Evolutionary conservation across 2,113 vertebrate genomes (phyloP).

Genomic region (Otocyon megalotis): DNA sequence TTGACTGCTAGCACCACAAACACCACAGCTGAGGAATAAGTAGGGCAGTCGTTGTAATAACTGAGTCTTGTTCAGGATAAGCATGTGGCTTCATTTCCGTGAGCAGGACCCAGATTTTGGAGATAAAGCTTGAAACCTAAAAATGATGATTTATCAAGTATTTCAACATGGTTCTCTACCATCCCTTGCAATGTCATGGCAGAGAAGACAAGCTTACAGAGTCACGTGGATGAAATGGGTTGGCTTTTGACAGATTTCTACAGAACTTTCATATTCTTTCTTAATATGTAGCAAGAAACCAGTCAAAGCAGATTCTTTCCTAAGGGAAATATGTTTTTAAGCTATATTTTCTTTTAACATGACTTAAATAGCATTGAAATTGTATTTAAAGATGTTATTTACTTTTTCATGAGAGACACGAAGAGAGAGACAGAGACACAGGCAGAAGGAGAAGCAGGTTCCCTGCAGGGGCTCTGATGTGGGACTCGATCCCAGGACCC

Average conservation of each 20-base stretch:
- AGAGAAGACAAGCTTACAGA: not conserved
- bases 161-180: not conserved
- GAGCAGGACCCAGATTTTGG: not conserved
- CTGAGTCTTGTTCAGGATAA: not conserved
- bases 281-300: not conserved
- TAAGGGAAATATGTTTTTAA: not conserved
- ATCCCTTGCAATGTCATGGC: not conserved
- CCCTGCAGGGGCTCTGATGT: too few relatives aligned
- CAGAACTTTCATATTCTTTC: not conserved
- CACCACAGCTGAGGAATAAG: too few relatives aligned
- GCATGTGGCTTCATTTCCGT: not conserved
- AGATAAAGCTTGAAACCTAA: not conserved
- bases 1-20: not conserved
- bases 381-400: not conserved
- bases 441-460: too few relatives aligned
- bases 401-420: too few relatives aligned
- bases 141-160: not conserved
- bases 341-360: not conserved
- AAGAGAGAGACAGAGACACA: too few relatives aligned
- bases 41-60: accelerated
- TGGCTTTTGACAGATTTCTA: not conserved
- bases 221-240: not conserved
- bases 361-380: not conserved
- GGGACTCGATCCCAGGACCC: too few relatives aligned
- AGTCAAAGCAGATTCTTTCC: not conserved